Evolutionary conservation across 2,888 invertebrate genomes (phyloP), one percentile per base, ranked within the genome.

Genomic region (Cylindroiulus punctatus): DNA sequence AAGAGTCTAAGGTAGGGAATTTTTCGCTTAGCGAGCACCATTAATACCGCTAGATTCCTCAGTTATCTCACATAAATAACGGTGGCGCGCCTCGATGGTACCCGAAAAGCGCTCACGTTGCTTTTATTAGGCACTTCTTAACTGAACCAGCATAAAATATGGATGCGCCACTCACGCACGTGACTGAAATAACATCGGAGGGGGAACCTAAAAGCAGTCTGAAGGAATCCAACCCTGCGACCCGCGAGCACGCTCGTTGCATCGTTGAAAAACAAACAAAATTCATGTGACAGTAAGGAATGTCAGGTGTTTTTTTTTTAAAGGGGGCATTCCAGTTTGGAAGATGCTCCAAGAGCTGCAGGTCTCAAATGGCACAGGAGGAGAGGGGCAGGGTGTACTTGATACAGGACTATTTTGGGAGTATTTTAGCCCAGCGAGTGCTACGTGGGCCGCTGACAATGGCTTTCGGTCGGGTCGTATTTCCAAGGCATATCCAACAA

Each of bases 221-320:
- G 65, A 65, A n/a, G 65, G 65, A 65, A 65, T 65, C 65, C 65
- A 26, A n/a, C 65, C 26, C 65, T 5, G n/a, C 65, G 65, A 65
- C 65, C 65, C 26, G 26, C 0, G 65, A 65, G 65, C 65, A 65
- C 65, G 26, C 65, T 22, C 65, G 65, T 65, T 65, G 65, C 65
- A 65, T 65, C 65, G n/a, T 12, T 65, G 65, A 65, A 65, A 65
- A 65, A 65, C 65, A 65, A 65, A 65, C 65, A 65, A 26, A 65
- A 65, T 65, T 65, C 65, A 65, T 65, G 65, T 65, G 65, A 65
- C 65, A 65, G 65, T 26, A 26, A 65, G 65, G 65, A 26, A 65
- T 65, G 65, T 65, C 65, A 65, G 65, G 65, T 65, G 65, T 10
- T 65, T 65, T 65, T 57, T 57, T 65, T 65, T 65, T 65, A 65